These are phyloP conservation scores for Trichosurus vulpecula DNA, from an alignment of 2,797 vertebrate species.

Conservation along the genomic window DNA sequence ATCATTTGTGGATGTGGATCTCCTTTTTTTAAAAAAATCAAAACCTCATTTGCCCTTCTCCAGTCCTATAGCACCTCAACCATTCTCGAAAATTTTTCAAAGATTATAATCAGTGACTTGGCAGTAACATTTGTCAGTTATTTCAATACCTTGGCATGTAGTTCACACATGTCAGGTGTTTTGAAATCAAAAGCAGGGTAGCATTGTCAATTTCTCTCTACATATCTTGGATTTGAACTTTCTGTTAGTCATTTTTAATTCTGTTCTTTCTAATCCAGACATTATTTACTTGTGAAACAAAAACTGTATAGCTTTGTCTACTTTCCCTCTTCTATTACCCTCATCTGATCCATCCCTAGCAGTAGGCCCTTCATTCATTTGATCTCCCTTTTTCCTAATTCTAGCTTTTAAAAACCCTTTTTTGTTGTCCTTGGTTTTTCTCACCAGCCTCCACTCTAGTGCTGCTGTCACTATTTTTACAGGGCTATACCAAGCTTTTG, in stretches of 20 bases:
- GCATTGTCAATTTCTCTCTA: not conserved
- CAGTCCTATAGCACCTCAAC: not conserved
- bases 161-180: not conserved
- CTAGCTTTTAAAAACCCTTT: not conserved
- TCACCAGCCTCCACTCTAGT: not conserved
- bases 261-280: not conserved
- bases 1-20: not conserved
- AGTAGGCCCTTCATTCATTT: not conserved
- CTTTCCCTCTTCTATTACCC: not conserved
- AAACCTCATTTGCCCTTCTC: not conserved
- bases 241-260: not conserved
- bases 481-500: not conserved
- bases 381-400: not conserved
- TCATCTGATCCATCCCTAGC: not conserved
- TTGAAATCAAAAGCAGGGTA: not conserved
- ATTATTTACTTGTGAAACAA: not conserved
- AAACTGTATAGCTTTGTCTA: not conserved
- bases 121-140: not conserved
- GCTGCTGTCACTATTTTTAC: not conserved
- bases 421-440: not conserved
- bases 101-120: not conserved
- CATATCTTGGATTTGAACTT: not conserved
- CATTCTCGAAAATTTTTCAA: not conserved
- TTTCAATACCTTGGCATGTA: not conserved
- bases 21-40: not conserved